Evolutionary conservation across 2,797 vertebrate genomes (phyloP), one percentile per base, ranked within the genome.

Genomic region (Cottoperca gobio): DNA sequence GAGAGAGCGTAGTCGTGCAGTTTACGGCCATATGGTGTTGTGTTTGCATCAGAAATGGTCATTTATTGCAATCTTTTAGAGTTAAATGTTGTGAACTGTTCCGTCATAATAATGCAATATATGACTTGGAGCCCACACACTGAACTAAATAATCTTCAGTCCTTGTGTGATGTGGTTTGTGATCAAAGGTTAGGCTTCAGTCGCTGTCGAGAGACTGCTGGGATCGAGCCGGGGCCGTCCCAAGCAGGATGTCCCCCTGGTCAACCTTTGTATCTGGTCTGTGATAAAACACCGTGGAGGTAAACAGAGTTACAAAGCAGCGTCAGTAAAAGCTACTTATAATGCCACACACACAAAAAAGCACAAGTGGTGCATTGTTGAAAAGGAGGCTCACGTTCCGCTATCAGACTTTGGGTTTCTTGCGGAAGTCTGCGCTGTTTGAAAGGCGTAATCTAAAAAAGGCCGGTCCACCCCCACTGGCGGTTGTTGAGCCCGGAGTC

Each of bases 281-380:
- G 79, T 73, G 89, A 87, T 90, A 79, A 91, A 90, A 82, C 65
- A 24, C 80, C 0, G 61, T 61, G 81, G 73, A 86, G 84, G 81
- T 87, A 70, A 90, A 86, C 66, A 58, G 26, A 68, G 52, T 48
- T 12, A 64, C 70, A 80, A 66, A 69, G 88, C 76, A 48, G 70
- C 23, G 28, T 60, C 55, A 43, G 72, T 70, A 62, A 58, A 75
- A 31, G 69, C 78, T 65, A 35, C 80, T 82, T 58, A 14, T 42
- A 60, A 58, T 53, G 6, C 73, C 70, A 64, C 71, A 57, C 62
- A 69, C 6, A 31, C 14, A 6, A 12, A 65, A 84, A 77, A 73
- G 75, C 54, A 91, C 84, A 90, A 88, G 80, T 39, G 62, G 60
- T 49, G 65, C 83, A 53, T 85, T 91, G 87, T 89, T 80, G 66